phyloP scores from a whole-genome alignment of 2,113 vertebrate genomes.

The Podocnemis expansa region DNA sequence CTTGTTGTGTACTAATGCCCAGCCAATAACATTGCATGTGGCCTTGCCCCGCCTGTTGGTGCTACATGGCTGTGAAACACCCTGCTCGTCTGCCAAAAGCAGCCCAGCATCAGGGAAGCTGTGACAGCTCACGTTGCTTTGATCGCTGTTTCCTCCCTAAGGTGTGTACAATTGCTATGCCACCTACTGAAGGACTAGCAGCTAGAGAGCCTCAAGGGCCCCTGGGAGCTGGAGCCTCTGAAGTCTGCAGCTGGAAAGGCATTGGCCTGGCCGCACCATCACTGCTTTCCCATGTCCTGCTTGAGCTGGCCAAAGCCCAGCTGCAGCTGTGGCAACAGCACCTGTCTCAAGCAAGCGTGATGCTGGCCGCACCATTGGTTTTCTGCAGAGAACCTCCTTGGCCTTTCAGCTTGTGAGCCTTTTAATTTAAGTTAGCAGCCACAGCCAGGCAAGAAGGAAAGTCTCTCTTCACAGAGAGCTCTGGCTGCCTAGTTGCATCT shows the following conservation, averaged over 20 bases:
- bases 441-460: no score
- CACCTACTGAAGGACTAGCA: not conserved
- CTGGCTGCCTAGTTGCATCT: no score
- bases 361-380: no score
- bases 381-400: no score
- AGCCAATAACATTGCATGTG: no score
- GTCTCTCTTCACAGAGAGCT: no score
- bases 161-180: not conserved
- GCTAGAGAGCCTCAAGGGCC: not conserved
- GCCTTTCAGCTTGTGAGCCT: no score
- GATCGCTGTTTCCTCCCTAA: not conserved
- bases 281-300: not conserved
- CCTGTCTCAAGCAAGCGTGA: no score
- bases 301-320: not conserved
- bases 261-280: not conserved
- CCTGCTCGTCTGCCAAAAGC: not conserved
- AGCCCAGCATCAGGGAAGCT: not conserved
- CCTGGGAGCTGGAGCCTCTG: not conserved
- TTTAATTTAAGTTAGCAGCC: no score
- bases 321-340: not conserved
- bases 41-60: not conserved
- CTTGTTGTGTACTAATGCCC: no score
- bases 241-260: not conserved
- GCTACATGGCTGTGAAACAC: not conserved
- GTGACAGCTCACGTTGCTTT: not conserved